Percentiles rank a stretch among this genome's conserved stretches.
These are phyloP conservation scores for Illadopsis cleaveri DNA, from an alignment of 2,113 vertebrate genomes.

Conservation along the genomic window DNA sequence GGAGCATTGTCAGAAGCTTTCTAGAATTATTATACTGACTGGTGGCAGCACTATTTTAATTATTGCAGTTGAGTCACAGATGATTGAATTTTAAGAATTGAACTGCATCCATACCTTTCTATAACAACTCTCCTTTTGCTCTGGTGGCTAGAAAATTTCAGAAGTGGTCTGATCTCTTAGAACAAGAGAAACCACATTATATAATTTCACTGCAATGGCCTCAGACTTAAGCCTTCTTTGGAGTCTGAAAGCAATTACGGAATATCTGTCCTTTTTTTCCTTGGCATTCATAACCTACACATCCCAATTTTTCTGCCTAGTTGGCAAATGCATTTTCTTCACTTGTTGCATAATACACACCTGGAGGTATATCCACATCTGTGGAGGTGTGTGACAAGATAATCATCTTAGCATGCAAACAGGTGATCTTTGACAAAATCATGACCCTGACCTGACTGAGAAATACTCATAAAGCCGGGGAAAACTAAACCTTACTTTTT, in stretches of 20 bases:
- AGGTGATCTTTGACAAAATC: not conserved
- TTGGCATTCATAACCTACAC: not conserved
- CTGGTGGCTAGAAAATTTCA: not conserved
- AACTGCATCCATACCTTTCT: not conserved
- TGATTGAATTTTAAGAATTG: conserved; percentile 8
- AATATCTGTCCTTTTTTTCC: not conserved
- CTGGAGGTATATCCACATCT: not conserved
- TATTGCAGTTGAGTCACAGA: not conserved
- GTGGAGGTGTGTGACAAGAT: not conserved
- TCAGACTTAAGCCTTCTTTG: not conserved
- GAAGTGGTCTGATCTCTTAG: not conserved
- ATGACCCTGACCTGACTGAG: not conserved
- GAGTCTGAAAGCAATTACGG: not conserved
- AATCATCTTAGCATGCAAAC: not conserved
- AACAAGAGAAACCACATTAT: not conserved
- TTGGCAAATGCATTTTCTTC: not conserved
- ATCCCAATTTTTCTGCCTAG: not conserved
- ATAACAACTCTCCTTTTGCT: not conserved
- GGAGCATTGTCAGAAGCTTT: not conserved
- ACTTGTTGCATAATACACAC: not conserved
- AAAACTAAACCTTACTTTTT: not conserved
- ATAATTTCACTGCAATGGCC: not conserved
- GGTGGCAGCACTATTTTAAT: not conserved
- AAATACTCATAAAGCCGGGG: not conserved
- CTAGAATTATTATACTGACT: not conserved